Evolutionary conservation across 2,888 invertebrate genomes (phyloP).

Genomic region (Blastobasis adustella): DNA sequence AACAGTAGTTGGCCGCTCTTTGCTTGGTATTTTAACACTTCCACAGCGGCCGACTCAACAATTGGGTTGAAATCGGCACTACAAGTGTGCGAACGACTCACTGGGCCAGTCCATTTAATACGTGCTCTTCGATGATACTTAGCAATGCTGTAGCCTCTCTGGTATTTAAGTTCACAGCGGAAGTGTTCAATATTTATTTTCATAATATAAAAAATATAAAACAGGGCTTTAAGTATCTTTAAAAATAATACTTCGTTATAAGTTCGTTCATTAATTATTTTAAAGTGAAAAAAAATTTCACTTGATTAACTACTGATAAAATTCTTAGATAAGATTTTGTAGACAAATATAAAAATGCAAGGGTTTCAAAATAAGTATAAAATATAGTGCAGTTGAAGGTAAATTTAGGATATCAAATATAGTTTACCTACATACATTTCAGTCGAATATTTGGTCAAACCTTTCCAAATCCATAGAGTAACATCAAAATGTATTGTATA

Average conservation of each 20-base stretch:
- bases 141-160: too few relatives aligned
- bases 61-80: too few relatives aligned
- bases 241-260: constrained; percentile 12
- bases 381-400: constrained; percentile 11
- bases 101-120: too few relatives aligned
- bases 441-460: constrained; percentile 31
- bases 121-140: too few relatives aligned
- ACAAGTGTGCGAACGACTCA: too few relatives aligned
- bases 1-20: constrained; percentile 33
- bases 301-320: neutral
- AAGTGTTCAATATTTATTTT: constrained; percentile 18
- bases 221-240: constrained; percentile 15
- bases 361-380: constrained; percentile 11
- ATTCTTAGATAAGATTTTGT: constrained; percentile 11
- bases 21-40: neutral
- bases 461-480: constrained; percentile 11
- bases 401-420: constrained; percentile 24
- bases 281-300: constrained; percentile 9
- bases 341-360: constrained; percentile 21
- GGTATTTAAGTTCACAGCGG: neutral
- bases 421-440: constrained; percentile 22
- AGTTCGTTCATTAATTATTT: constrained; percentile 6
- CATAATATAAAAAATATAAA: constrained; percentile 19
- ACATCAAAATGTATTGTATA: constrained; percentile 5
- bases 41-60: too few relatives aligned